Evolutionary conservation across 1,140 invertebrate genomes (phyloP), one percentile per base, ranked within the genome.

Genomic region (Microplitis demolitor): DNA sequence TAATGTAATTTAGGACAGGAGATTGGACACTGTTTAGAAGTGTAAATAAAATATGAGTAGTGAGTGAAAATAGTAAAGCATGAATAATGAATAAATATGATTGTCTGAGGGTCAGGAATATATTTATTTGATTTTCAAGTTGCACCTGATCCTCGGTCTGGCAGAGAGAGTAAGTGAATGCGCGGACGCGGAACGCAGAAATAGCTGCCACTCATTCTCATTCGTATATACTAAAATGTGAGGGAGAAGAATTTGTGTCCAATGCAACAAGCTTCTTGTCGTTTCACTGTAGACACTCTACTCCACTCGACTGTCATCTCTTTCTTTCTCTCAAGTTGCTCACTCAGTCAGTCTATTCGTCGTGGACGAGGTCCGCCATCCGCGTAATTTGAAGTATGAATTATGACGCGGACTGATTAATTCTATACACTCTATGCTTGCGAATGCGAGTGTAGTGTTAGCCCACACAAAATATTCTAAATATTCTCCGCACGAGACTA

Each of bases 181-280:
- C 70, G 45, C 66, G 58, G 74, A 72, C 72, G 72, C 61, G 72
- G 72, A 79, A 72, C 74, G 74, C 79, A 78, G 74, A 78, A 79
- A 79, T 79, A 80, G 73, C 76, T 79, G 71, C 64, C 60, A 67
- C 75, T 70, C 74, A 69, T 76, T 51, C 62, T 60, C 66, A 45
- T 39, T 8, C 5, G 4, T 39, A 39, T 39, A 39, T 11, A 39
- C 39, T 39, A 4, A 39, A 58, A 72, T 74, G 39, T 34, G 62
- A 71, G 50, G 63, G 13, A 34, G 54, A 76, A 68, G 77, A 75
- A 78, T 75, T 60, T 68, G 72, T 53, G 51, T 13, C 11, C 35
- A 9, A 45, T 50, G 45, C 39, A 67, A 67, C 64, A 67, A 67
- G 64, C 45, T 3, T 35, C 50, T 54, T 35, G 33, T 50, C 39